phyloP scores from a whole-genome alignment of 2,113 vertebrate species.

The Chauna torquata region DNA sequence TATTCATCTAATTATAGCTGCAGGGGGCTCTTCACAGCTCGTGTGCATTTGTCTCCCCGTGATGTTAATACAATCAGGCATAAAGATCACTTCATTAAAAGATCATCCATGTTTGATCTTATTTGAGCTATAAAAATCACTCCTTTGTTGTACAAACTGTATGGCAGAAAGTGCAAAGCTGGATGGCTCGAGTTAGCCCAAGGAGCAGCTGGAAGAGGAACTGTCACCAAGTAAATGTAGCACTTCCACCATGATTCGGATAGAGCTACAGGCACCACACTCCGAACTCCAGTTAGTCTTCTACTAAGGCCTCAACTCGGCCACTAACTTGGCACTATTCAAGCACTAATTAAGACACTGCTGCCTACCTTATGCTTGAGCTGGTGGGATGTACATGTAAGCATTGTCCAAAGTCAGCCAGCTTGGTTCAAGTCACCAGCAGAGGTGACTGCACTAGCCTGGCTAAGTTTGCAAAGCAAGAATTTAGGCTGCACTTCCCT shows the following conservation, averaged over 20 bases:
- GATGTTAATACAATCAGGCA: conserved; percentile 53
- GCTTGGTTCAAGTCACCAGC: background rate
- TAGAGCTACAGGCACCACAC: background rate
- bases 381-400: background rate
- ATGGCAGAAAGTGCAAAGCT: background rate
- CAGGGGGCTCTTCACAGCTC: background rate
- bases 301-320: background rate
- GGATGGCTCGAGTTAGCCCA: background rate
- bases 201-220: background rate
- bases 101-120: conserved; percentile 28
- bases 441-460: background rate
- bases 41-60: conserved; percentile 32
- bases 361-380: background rate
- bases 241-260: background rate
- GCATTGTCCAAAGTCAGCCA: background rate
- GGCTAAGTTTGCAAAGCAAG: background rate
- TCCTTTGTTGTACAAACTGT: background rate
- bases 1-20: conserved; percentile 54
- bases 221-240: background rate
- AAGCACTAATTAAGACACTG: background rate
- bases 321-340: background rate
- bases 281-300: background rate
- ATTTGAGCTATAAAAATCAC: background rate
- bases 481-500: background rate
- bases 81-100: conserved; percentile 62